phyloP scores from a whole-genome alignment of 2,888 invertebrate species.

The Drosophila neotestacea region DNA sequence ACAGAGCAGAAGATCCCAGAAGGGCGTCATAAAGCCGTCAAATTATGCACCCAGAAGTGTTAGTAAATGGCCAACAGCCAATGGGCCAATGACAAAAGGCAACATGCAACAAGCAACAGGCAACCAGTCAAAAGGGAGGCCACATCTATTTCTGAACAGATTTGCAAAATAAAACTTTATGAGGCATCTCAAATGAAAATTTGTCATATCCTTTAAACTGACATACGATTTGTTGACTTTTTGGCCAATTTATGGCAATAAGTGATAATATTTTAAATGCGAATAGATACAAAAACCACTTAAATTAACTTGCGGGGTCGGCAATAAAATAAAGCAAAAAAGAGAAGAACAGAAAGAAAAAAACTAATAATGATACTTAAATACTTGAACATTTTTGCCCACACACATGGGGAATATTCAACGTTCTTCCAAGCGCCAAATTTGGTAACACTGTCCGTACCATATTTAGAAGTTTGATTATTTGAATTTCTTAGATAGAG shows the following conservation, averaged over 20 bases:
- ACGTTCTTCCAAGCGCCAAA: constrained; percentile 59
- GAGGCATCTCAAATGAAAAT: constrained; percentile 21
- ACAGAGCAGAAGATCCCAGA: constrained; percentile 25
- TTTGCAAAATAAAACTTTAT: constrained; percentile 35
- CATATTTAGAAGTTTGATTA: constrained; percentile 55
- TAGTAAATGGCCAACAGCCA: constrained; percentile 28
- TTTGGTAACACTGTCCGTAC: constrained; percentile 56
- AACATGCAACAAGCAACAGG: not conserved
- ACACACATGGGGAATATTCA: constrained; percentile 28
- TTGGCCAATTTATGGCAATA: constrained; percentile 8
- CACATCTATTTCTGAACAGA: constrained; percentile 26
- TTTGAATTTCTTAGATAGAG: constrained; percentile 56
- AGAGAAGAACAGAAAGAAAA: constrained; percentile 1
- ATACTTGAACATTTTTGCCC: constrained; percentile 35
- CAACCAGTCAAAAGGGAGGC: not conserved
- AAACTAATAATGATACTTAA: constrained; percentile 31
- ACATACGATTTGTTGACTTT: constrained; percentile 18
- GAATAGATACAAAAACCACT: constrained; percentile 34
- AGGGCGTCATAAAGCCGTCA: constrained; percentile 58
- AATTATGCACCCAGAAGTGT: constrained; percentile 47
- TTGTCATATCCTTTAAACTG: constrained; percentile 22
- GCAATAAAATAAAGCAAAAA: constrained; percentile 26
- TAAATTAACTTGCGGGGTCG: constrained; percentile 48
- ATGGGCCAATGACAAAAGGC: constrained; percentile 13
- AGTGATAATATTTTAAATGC: not conserved